Conservation (phyloP, 2,888 invertebrate species). For the Lepeophtheirus nordmannii region DNA sequence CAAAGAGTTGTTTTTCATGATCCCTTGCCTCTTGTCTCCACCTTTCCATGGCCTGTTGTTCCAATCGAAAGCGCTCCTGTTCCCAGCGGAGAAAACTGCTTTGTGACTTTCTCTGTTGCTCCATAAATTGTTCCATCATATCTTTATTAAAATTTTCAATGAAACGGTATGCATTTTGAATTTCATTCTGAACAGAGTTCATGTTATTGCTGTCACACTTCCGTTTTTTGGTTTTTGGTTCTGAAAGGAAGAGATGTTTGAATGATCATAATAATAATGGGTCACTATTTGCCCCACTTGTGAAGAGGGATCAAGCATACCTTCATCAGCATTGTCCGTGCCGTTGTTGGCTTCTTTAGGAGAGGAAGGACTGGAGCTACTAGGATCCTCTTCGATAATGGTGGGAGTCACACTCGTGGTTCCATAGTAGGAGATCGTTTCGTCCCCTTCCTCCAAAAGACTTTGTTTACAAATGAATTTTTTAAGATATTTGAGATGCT, state of each 20-base stretch:
- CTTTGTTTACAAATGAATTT: not conserved
- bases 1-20: constrained; percentile 15
- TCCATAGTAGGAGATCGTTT: not conserved
- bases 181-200: not conserved
- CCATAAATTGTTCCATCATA: constrained; percentile 20
- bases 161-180: constrained; percentile 7
- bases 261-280: too few species aligned
- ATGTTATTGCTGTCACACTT: not conserved
- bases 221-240: constrained; percentile 7
- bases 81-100: constrained; percentile 9
- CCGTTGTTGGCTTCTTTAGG: not conserved
- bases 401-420: not conserved
- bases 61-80: constrained; percentile 11
- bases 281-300: too few species aligned
- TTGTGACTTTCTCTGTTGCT: constrained; percentile 10
- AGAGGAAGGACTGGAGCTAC: not conserved
- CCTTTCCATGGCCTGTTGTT: constrained; percentile 16
- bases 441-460: constrained; percentile 3
- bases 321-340: too few species aligned
- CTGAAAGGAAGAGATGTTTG: not conserved
- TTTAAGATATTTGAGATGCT: constrained; percentile 19
- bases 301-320: too few species aligned
- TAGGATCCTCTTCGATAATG: not conserved
- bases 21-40: constrained; percentile 21
- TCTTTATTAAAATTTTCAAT: constrained; percentile 19